phyloP scores from a whole-genome alignment of 2,113 vertebrate species.

The Bagarius yarrelli region DNA sequence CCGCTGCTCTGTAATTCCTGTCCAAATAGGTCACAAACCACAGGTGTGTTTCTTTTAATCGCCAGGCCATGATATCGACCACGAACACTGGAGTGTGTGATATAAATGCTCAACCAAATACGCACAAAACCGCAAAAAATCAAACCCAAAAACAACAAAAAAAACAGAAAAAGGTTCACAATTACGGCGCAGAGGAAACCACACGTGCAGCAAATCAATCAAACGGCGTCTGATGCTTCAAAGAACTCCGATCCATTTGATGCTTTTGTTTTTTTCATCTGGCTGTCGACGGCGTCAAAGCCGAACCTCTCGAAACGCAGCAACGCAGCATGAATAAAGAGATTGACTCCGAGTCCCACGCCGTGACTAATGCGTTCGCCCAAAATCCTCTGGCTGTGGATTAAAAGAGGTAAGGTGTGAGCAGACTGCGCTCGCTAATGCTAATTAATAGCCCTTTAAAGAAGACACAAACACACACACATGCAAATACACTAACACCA shows the following conservation, averaged over 20 bases:
- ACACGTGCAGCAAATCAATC: slow-evolving; percentile 45
- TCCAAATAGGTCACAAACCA: slow-evolving; percentile 41
- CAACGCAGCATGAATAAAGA: slow-evolving; percentile 44
- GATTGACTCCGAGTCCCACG: slow-evolving; percentile 41
- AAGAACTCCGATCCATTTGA: slow-evolving; percentile 37
- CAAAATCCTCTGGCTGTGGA: slow-evolving; percentile 49
- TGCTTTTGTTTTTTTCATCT: slow-evolving; percentile 48
- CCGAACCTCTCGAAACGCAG: slow-evolving; percentile 40
- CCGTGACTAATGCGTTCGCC: slow-evolving; percentile 51
- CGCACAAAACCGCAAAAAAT: background rate
- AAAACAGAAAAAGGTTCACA: slow-evolving; percentile 28
- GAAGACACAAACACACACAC: slow-evolving; percentile 39
- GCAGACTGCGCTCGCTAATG: slow-evolving; percentile 48
- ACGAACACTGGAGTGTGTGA: background rate
- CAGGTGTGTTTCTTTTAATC: background rate
- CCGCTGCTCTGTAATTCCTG: slow-evolving; percentile 26
- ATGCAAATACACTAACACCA: slow-evolving; percentile 31
- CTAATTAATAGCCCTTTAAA: slow-evolving; percentile 57
- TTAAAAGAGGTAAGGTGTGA: slow-evolving; percentile 53
- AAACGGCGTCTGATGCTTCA: slow-evolving; percentile 30
- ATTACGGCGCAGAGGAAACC: slow-evolving; percentile 27
- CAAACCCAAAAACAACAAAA: slow-evolving; percentile 9
- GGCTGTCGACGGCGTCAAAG: slow-evolving; percentile 44
- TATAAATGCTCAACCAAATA: slow-evolving; percentile 4
- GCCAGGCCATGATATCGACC: background rate